Evolutionary conservation across 2,888 invertebrate species (phyloP), one percentile per base, ranked within the genome.

Genomic region (Oscheius myriophilus): DNA sequence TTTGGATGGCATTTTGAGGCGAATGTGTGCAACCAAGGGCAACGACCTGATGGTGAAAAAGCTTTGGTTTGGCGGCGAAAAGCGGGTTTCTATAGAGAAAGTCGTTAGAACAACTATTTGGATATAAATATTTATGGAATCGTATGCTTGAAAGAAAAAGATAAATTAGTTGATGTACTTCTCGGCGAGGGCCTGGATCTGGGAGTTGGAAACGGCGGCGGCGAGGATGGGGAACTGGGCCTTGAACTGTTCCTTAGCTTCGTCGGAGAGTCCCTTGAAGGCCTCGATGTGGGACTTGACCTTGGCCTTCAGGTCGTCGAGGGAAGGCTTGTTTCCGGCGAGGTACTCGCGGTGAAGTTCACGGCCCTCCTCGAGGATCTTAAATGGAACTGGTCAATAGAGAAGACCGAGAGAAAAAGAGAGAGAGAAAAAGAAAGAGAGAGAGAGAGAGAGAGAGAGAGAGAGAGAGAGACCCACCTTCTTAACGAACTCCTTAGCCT

Each of bases 181-280:
- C 25, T 66, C 66, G 21, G 51, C 51, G 16, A 66, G 46, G 41
- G 26, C 46, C 57, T 66, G 45, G 57, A 66, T 49, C 66, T 66
- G 39, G 46, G 26, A 25, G 42, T 66, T 52, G 43, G 55, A 59
- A 46, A 59, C 46, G 46, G 59, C 16, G 25, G 12, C 45, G 72
- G 84, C 79, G 69, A 85, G 74, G 70, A 84, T 83, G 68, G 84
- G 84, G 82, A 85, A 74, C 55, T 82, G 51, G 16, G 23, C 45
- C 71, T 76, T 73, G 82, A 78, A 79, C 54, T 80, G 69, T 52
- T 62, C 73, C 76, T 85, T 85, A 70, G 83, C 75, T 6, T 75
- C 82, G 1, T 76, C 78, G 55, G 77, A 71, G 53, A 84, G 78
- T 0, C 66, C 75, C 71, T 84, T 75, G 81, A 74, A 84, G 16